phyloP scores from a whole-genome alignment of 2,113 vertebrate species.

The Saiga tatarica region DNA sequence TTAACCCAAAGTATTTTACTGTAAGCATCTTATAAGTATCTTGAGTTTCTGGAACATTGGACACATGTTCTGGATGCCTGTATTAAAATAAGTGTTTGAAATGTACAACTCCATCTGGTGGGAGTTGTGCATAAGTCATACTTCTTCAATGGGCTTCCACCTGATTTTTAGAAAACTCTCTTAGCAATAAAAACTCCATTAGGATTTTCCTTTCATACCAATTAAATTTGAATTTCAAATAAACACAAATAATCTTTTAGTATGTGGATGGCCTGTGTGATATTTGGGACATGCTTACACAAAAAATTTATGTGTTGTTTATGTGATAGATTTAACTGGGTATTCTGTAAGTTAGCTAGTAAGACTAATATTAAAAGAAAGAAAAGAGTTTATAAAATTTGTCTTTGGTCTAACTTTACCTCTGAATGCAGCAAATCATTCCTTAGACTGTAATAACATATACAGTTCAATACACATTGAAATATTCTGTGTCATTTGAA shows the following conservation, averaged over 20 bases:
- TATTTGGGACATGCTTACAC: not conserved
- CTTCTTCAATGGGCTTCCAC: not conserved
- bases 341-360: not conserved
- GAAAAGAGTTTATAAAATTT: not conserved
- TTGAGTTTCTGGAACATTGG: not conserved
- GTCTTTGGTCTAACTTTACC: not conserved
- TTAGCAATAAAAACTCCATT: not conserved
- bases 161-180: not conserved
- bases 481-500: not conserved
- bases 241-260: not conserved
- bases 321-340: not conserved
- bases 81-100: not conserved
- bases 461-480: not conserved
- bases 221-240: not conserved
- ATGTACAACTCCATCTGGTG: not conserved
- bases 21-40: not conserved
- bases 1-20: not conserved
- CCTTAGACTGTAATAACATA: not conserved
- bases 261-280: not conserved
- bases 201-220: not conserved
- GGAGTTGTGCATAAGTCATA: not conserved
- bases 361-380: not conserved
- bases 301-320: not conserved
- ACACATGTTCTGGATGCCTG: not conserved
- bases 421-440: not conserved